Evolutionary conservation across 2,888 invertebrate genomes (phyloP), one percentile per base, ranked within the genome.

Genomic region (Creontiades dilutus): DNA sequence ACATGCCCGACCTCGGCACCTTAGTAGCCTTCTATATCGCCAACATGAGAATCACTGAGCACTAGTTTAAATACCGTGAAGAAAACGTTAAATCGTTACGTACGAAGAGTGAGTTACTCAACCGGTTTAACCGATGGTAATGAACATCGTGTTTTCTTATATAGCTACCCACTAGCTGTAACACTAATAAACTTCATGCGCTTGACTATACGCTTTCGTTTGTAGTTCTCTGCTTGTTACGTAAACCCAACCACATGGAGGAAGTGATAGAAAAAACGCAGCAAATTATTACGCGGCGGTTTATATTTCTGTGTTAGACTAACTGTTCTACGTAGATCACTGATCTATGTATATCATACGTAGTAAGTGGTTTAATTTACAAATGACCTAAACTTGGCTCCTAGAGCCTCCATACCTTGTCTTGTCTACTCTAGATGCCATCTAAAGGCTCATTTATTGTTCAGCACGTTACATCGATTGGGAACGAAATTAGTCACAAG

Each of bases 1-100:
- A 57, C 57, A n/a, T 57, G 5, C n/a, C n/a, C n/a, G 14, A n/a
- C 0, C 57, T 14, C 57, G 57, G 57, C 57, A 57, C 16, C 37
- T 37, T 7, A 57, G n/a, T 7, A 14, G n/a, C 57, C 12, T 0
- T n/a, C 13, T 57, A 16, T n/a, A 16, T 1, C 14, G 16, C 57
- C n/a, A 16, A 57, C 57, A n/a, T 57, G 57, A 57, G 57, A n/a
- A 57, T 57, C 57, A n/a, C 7, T n/a, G n/a, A 57, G 52, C 57
- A n/a, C n/a, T n/a, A 7, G 57, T 57, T 37, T 7, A 37, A 37
- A 37, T 37, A 37, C 37, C 37, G 37, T 37, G 37, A 37, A 37
- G 37, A 37, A 57, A 57, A 14, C 7, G 57, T 57, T n/a, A n/a
- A 11, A 5, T n/a, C 57, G 57, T n/a, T 57, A 57, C 57, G 37